Evolutionary conservation across 2,888 invertebrate species (phyloP), one percentile per base, ranked within the genome.

Genomic region (Nephrocerus scutellatus): DNA sequence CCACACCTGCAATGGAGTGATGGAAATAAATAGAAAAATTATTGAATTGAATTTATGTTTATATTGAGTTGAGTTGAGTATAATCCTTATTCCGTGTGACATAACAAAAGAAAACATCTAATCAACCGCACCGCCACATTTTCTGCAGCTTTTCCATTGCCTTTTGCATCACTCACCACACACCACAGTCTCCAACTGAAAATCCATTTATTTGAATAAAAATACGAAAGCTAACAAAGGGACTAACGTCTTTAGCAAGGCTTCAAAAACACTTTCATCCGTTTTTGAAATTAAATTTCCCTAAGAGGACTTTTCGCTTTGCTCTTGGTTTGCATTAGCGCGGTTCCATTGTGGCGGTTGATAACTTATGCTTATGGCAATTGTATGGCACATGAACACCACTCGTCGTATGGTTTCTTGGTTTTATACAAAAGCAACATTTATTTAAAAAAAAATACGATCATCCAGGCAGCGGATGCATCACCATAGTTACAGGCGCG

Each of bases 1-100:
- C 93, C 93, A 93, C 9, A 93, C 93, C 93, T 93, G 73, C 10
- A 72, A 72, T 57, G 54, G 63, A 62, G 43, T 24, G 33, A 18
- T 54, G 49, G 45, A 49, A 42, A 42, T 43, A 50, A 41, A 36
- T 29, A 20, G 47, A 51, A 47, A 50, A 43, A 43, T 31, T 3
- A 13, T 20, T 21, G 26, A 1, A 25, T 35, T 26, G n/a, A 24
- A 8, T 6, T 24, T 24, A 24, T 23, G 10, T 23, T 23, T 12
- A 4, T n/a, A 23, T 23, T 23, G 4, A n/a, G n/a, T n/a, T n/a
- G n/a, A n/a, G n/a, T n/a, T n/a, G n/a, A n/a, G n/a, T n/a, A n/a
- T n/a, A n/a, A n/a, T n/a, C n/a, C 18, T 31, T 31, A 30, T 10
- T 13, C 4, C 12, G 14, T 2, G 10, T 32, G 20, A 30, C 30